A percentile compares a stretch with the other conserved stretches of the same genome.
Evolutionary conservation across 2,888 invertebrate genomes (phyloP).

Genomic region (Xestia ashworthii): DNA sequence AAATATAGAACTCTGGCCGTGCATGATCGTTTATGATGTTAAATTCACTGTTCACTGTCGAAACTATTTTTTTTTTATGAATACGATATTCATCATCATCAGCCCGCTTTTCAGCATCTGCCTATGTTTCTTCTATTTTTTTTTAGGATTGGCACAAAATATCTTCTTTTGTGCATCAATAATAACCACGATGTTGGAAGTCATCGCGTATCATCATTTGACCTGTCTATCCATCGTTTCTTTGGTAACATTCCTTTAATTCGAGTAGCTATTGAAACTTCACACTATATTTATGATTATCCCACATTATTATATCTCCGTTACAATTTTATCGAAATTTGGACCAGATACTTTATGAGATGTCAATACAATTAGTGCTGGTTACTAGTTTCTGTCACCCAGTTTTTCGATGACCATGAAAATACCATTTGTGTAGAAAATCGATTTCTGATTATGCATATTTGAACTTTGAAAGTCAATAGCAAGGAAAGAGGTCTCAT

Average conservation of each 20-base stretch:
- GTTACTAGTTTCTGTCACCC: conserved; percentile 17
- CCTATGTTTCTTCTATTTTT: neutral
- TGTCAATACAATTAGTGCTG: conserved; percentile 8
- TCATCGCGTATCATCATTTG: neutral
- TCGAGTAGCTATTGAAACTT: neutral
- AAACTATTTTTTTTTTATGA: conserved; percentile 29
- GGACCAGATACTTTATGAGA: neutral
- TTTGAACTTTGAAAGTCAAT: conserved; percentile 38
- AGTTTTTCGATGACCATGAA: conserved; percentile 31
- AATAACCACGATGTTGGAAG: neutral
- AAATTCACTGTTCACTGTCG: conserved; percentile 30
- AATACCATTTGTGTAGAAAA: conserved; percentile 28
- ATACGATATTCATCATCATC: neutral
- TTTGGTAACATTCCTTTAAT: neutral
- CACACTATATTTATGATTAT: neutral
- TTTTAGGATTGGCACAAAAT: neutral
- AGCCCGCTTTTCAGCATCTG: neutral
- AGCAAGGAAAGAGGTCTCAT: conserved; percentile 42
- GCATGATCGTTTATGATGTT: conserved; percentile 61
- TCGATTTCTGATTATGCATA: conserved; percentile 43
- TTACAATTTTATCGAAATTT: neutral
- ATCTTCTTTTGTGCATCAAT: neutral
- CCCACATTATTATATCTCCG: neutral
- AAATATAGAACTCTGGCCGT: conserved; percentile 67
- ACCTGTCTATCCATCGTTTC: no score